Evolutionary conservation across 2,797 vertebrate genomes (phyloP).

Genomic region (Pseudomugil gertrudae): DNA sequence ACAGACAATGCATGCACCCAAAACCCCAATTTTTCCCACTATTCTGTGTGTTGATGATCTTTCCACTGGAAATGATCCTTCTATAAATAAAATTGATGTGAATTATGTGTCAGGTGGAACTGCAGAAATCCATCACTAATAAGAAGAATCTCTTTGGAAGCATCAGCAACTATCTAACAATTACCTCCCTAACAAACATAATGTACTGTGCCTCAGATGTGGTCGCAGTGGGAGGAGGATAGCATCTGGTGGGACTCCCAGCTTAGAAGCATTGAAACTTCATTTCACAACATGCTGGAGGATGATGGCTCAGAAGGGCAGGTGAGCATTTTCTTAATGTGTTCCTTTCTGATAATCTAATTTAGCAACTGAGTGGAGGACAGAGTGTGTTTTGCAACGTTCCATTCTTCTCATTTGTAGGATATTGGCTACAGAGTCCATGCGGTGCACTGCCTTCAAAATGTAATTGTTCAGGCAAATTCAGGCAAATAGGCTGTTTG

Average conservation of each 20-base stretch:
- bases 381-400: background rate
- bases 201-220: constrained; percentile 77
- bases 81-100: background rate
- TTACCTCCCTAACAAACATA: background rate
- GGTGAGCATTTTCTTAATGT: constrained; percentile 40
- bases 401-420: constrained; percentile 37
- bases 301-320: constrained; percentile 84
- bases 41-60: too few relatives aligned
- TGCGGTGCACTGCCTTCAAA: constrained; percentile 33
- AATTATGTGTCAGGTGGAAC: background rate
- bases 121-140: background rate
- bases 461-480: constrained; percentile 60
- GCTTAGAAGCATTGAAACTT: constrained; percentile 77
- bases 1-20: too few relatives aligned
- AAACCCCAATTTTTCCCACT: too few relatives aligned
- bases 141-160: background rate
- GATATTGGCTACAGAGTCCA: background rate
- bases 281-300: constrained; percentile 78
- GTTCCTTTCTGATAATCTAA: constrained; percentile 13
- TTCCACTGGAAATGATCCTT: background rate
- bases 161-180: background rate
- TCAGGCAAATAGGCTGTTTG: constrained; percentile 36
- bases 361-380: constrained; percentile 1
- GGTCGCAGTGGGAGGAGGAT: constrained; percentile 86
- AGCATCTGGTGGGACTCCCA: constrained; percentile 78